Evolutionary conservation across 2,888 invertebrate species (phyloP).

Genomic region (Tribolium freemani): DNA sequence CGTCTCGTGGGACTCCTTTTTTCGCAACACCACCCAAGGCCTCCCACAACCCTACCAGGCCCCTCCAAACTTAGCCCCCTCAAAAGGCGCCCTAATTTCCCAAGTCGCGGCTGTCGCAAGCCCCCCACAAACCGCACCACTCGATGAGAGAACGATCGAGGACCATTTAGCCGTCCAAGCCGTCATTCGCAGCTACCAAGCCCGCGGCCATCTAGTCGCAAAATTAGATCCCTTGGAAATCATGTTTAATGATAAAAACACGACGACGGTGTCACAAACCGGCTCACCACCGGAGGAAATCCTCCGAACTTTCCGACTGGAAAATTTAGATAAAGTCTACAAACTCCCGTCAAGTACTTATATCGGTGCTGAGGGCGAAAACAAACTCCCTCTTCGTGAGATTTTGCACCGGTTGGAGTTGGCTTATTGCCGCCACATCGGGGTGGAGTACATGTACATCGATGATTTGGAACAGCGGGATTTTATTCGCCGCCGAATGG

Average conservation of each 20-base stretch:
- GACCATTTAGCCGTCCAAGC: slow-evolving; percentile 21
- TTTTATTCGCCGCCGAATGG: slow-evolving; percentile 79
- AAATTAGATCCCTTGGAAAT: slow-evolving; percentile 20
- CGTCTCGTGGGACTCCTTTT: slow-evolving; percentile 58
- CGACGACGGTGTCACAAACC: background rate
- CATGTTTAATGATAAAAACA: background rate
- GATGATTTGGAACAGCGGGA: slow-evolving; percentile 78
- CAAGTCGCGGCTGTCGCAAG: background rate
- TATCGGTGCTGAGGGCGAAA: slow-evolving; percentile 12
- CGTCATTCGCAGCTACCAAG: slow-evolving; percentile 30
- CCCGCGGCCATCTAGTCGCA: slow-evolving; percentile 26
- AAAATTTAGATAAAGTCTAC: slow-evolving; percentile 14
- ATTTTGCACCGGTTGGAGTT: slow-evolving; percentile 77
- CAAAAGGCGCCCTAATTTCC: background rate
- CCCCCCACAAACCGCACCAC: background rate
- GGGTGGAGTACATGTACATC: slow-evolving; percentile 84
- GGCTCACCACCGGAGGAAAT: slow-evolving; percentile 12
- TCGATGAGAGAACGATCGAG: background rate
- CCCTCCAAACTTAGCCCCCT: background rate
- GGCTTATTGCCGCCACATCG: slow-evolving; percentile 80
- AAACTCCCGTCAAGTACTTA: slow-evolving; percentile 12
- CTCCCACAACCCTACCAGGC: background rate
- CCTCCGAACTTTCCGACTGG: background rate
- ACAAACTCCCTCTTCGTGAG: slow-evolving; percentile 71
- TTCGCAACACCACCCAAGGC: slow-evolving; percentile 38